Evolutionary conservation across 2,113 vertebrate genomes (phyloP).

Genomic region (Carassius auratus): DNA sequence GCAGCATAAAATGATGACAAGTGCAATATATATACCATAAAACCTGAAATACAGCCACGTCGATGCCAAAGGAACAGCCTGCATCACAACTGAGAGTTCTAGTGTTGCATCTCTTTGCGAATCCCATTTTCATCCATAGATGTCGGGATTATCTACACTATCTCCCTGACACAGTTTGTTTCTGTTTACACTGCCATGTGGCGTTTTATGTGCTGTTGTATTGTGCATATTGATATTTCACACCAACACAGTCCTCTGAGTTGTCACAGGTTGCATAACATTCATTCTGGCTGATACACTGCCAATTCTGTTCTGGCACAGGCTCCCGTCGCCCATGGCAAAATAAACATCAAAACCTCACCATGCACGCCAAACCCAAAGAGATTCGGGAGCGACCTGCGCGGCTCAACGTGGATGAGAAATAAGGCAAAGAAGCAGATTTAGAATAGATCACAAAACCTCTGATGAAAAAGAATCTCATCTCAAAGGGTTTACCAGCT

Average conservation of each 20-base stretch:
- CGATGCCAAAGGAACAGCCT: not conserved
- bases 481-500: constrained; percentile 27
- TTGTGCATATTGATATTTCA: constrained; percentile 61
- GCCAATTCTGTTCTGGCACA: constrained; percentile 57
- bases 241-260: constrained; percentile 58
- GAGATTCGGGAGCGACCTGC: constrained; percentile 39
- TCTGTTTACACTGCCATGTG: constrained; percentile 59
- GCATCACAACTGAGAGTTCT: not conserved
- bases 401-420: constrained; percentile 8
- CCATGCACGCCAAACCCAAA: constrained; percentile 44
- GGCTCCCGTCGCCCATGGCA: constrained; percentile 44
- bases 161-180: constrained; percentile 55
- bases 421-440: constrained; percentile 29
- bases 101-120: not conserved
- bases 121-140: constrained; percentile 29
- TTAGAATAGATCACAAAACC: constrained; percentile 39
- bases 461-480: constrained; percentile 41
- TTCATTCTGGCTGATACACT: constrained; percentile 54
- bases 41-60: not conserved
- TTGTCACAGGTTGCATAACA: constrained; percentile 63
- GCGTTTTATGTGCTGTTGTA: constrained; percentile 53
- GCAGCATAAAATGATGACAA: constrained; percentile 18
- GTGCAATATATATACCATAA: not conserved
- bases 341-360: constrained; percentile 56
- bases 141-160: constrained; percentile 50